Percentiles rank a stretch among this genome's conserved stretches.
Conservation (phyloP, 2,888 invertebrate genomes). For the Eumacrocentrus americanus region DNA sequence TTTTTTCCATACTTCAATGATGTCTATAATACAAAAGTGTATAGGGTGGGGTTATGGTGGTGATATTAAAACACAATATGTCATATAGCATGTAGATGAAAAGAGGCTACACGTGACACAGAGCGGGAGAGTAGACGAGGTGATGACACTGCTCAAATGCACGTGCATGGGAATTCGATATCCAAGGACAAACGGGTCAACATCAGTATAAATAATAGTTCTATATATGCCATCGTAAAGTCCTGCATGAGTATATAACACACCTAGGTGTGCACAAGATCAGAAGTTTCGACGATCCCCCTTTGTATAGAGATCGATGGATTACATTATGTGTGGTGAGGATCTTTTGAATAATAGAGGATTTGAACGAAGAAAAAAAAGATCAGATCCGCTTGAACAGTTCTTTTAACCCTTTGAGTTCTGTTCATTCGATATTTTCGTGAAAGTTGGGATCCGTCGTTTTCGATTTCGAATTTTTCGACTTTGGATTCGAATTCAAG, state of each 20-base stretch:
- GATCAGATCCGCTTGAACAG: too few species aligned
- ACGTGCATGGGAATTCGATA: conserved; percentile 61
- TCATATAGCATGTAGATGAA: conserved; percentile 21
- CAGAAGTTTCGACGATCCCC: not conserved
- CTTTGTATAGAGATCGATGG: not conserved
- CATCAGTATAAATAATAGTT: conserved; percentile 9
- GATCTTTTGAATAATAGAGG: too few species aligned
- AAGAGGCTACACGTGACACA: conserved; percentile 38
- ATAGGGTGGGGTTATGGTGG: conserved; percentile 38
- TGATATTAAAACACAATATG: conserved; percentile 59
- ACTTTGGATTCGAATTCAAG: not conserved
- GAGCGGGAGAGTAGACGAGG: conserved; percentile 39
- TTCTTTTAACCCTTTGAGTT: too few species aligned
- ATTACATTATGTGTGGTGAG: too few species aligned
- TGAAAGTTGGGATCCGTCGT: too few species aligned
- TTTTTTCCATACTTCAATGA: not conserved
- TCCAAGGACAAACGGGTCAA: conserved; percentile 40
- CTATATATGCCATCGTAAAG: too few species aligned
- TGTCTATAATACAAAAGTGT: conserved; percentile 6
- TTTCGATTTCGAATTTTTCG: too few species aligned
- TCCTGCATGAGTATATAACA: too few species aligned
- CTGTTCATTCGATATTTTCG: too few species aligned
- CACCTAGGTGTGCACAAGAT: not conserved
- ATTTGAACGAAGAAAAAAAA: too few species aligned
- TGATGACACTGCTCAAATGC: conserved; percentile 60